These are phyloP conservation scores for Rutpela maculata DNA, from an alignment of 2,888 invertebrate species.

Conservation along the genomic window DNA sequence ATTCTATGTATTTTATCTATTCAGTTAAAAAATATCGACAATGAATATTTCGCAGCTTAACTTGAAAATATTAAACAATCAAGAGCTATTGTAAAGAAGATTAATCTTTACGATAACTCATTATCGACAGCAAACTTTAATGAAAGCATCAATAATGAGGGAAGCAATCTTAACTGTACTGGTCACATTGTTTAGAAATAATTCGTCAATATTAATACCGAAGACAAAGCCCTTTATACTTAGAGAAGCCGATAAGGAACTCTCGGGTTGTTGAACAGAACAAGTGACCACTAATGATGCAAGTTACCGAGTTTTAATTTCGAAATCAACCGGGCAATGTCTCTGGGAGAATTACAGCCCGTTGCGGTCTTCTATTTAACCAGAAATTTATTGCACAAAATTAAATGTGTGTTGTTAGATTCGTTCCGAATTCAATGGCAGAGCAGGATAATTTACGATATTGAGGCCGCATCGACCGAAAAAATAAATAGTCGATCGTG, in stretches of 20 bases:
- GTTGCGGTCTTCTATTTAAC: constrained; percentile 55
- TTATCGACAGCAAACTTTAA: constrained; percentile 22
- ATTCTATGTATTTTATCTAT: neutral
- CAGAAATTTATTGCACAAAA: constrained; percentile 59
- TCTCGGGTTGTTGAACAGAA: constrained; percentile 19
- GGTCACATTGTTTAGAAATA: constrained; percentile 31
- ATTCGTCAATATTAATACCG: constrained; percentile 34
- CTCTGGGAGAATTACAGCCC: constrained; percentile 52
- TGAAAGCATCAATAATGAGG: constrained; percentile 10
- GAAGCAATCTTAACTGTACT: constrained; percentile 2
- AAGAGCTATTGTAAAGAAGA: constrained; percentile 10
- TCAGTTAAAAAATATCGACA: neutral
- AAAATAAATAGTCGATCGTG: constrained; percentile 53
- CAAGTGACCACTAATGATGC: constrained; percentile 58
- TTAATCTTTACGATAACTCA: constrained; percentile 16
- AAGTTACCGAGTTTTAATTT: constrained; percentile 55
- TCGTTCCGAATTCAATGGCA: constrained; percentile 56
- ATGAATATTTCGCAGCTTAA: neutral
- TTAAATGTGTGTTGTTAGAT: constrained; percentile 59
- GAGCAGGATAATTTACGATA: constrained; percentile 57
- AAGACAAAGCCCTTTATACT: constrained; percentile 5
- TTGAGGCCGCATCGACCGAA: constrained; percentile 52
- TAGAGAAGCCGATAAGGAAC: constrained; percentile 11
- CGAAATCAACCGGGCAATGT: constrained; percentile 48
- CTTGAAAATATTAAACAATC: neutral